Evolutionary conservation across 2,113 vertebrate genomes (phyloP).

Genomic region (Corythornis madagascariensis): DNA sequence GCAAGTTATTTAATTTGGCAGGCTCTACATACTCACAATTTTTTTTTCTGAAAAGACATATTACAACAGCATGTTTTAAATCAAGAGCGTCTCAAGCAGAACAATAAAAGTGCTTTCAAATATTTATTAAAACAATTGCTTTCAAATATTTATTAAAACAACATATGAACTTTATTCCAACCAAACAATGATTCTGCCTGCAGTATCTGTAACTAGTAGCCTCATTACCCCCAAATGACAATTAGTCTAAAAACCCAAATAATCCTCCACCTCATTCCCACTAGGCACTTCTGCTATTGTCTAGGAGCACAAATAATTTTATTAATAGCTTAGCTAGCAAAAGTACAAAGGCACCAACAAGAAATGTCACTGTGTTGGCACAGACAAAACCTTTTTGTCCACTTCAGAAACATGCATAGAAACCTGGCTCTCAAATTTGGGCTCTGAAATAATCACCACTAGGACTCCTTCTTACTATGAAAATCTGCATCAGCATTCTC

Average conservation of each 20-base stretch:
- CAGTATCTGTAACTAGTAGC: conserved; percentile 15
- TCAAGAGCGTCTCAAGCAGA: not conserved
- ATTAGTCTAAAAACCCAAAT: not conserved
- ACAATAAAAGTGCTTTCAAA: not conserved
- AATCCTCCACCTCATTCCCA: not conserved
- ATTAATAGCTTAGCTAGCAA: conserved; percentile 48
- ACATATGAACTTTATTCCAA: not conserved
- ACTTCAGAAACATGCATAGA: not conserved
- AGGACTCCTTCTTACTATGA: not conserved
- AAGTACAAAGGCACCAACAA: conserved; percentile 11
- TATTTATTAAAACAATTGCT: conserved; percentile 41
- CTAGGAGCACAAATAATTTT: conserved; percentile 24
- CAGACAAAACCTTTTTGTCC: not conserved
- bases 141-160: conserved; percentile 55
- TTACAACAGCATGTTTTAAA: not conserved
- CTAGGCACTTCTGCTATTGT: conserved; percentile 61
- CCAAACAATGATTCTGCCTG: not conserved
- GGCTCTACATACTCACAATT: not conserved
- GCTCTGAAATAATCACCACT: not conserved
- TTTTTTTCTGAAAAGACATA: not conserved
- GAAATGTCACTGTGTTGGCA: not conserved
- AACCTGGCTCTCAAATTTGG: not conserved
- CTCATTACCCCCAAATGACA: not conserved
- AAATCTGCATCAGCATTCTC: not conserved
- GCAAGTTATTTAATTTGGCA: not conserved